Percentiles rank a stretch among this genome's conserved stretches.
phyloP scores from a whole-genome alignment of 1,140 invertebrate genomes.

The Brachionus paranguensis region DNA sequence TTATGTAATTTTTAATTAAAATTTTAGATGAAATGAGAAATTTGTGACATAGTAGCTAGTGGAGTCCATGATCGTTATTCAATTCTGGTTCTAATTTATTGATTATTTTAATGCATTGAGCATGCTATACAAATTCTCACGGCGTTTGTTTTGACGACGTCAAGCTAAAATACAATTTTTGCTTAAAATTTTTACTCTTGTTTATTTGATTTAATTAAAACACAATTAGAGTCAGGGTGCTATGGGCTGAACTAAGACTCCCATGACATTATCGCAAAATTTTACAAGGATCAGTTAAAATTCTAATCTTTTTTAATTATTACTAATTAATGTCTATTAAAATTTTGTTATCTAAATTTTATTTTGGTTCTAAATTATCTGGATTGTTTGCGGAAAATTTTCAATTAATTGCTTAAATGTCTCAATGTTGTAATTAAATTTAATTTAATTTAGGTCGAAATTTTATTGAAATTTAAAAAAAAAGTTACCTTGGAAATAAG shows the following conservation, averaged over 20 bases:
- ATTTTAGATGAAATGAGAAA: not conserved
- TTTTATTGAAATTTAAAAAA: not conserved
- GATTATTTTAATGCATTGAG: not conserved
- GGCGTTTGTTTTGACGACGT: not conserved
- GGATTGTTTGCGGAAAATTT: no score
- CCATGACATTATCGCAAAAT: not conserved
- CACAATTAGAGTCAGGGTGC: not conserved
- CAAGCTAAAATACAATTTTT: not conserved
- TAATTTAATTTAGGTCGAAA: not conserved
- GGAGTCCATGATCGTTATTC: not conserved
- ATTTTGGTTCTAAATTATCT: not conserved
- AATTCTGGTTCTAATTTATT: not conserved
- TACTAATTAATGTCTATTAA: not conserved
- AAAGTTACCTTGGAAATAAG: not conserved
- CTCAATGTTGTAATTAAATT: not conserved
- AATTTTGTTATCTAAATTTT: not conserved
- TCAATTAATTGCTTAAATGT: no score
- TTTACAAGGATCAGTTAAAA: not conserved
- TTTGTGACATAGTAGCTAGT: not conserved
- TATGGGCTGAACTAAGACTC: not conserved
- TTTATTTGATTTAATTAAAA: not conserved
- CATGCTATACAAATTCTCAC: not conserved
- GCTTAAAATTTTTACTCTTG: not conserved
- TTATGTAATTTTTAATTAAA: constrained; percentile 4
- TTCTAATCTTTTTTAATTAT: constrained; percentile 5